A percentile compares a stretch with the other conserved stretches of the same genome.
These are phyloP conservation scores for Eurytoma californica DNA, from an alignment of 2,888 invertebrate genomes.

Conservation along the genomic window DNA sequence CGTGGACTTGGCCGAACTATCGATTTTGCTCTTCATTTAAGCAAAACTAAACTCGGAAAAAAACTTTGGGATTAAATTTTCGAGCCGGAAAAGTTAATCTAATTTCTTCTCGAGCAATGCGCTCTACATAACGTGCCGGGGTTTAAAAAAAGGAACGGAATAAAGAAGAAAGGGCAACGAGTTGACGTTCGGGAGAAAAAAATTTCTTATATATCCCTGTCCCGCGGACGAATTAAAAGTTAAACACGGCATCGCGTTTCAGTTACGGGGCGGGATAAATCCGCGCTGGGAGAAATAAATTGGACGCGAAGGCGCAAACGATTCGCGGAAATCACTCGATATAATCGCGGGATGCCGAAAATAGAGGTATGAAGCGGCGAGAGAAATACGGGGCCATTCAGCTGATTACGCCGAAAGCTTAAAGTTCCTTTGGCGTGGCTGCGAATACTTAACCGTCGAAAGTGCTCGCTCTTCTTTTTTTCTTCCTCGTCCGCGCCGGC, in stretches of 20 bases:
- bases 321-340: neutral
- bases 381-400: slow-evolving; percentile 1
- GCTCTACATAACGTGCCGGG: neutral
- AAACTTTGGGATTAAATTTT: slow-evolving; percentile 46
- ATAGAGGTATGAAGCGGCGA: neutral
- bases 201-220: neutral
- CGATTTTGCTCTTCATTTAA: slow-evolving; percentile 20
- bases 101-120: neutral
- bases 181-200: neutral
- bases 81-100: slow-evolving; percentile 18
- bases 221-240: neutral
- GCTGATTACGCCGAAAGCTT: slow-evolving; percentile 38
- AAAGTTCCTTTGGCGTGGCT: slow-evolving; percentile 52
- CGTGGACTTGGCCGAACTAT: neutral
- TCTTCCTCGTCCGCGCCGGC: slow-evolving; percentile 14
- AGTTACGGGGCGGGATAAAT: too few species aligned
- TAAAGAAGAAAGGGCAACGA: too few species aligned
- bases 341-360: neutral
- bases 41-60: slow-evolving; percentile 7
- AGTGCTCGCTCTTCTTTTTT: slow-evolving; percentile 37
- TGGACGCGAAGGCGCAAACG: neutral
- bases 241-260: neutral
- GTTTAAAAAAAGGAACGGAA: too few species aligned
- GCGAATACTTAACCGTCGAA: slow-evolving; percentile 54
- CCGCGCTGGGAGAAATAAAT: neutral